Conservation (phyloP, 2,797 vertebrate species). For the Lithobates sylvaticus region DNA sequence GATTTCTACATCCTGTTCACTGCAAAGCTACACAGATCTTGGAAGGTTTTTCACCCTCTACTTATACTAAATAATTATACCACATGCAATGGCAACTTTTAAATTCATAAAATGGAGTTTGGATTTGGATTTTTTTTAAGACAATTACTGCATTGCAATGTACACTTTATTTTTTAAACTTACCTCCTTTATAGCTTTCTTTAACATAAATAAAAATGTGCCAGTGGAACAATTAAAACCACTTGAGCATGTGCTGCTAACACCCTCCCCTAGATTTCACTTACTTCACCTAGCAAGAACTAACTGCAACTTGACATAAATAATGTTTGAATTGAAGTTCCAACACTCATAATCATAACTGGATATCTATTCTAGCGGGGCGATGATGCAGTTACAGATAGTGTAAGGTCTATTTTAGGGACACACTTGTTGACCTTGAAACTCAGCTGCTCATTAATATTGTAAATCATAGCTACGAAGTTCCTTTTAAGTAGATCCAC, state of each 20-base stretch:
- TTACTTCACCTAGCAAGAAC: not conserved
- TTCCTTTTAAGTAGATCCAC: conserved; percentile 67
- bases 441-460: conserved; percentile 75
- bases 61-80: too few species aligned
- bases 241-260: not conserved
- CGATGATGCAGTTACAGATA: conserved; percentile 74
- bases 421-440: conserved; percentile 75
- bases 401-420: conserved; percentile 77
- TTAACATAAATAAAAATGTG: not conserved
- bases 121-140: too few species aligned
- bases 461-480: conserved; percentile 69
- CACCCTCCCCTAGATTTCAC: not conserved
- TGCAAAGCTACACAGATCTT: too few species aligned
- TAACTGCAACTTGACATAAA: not conserved
- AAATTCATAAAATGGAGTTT: too few species aligned
- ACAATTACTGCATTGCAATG: not conserved
- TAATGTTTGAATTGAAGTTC: conserved; percentile 43
- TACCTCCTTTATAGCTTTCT: not conserved
- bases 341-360: conserved; percentile 59
- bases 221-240: not conserved
- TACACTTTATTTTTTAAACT: not conserved
- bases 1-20: too few species aligned
- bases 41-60: too few species aligned
- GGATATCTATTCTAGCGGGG: conserved; percentile 66
- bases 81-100: too few species aligned